Percentiles rank a stretch among this genome's conserved stretches.
Conservation (phyloP, 2,888 invertebrate species). For the Diarsia brunnea region DNA sequence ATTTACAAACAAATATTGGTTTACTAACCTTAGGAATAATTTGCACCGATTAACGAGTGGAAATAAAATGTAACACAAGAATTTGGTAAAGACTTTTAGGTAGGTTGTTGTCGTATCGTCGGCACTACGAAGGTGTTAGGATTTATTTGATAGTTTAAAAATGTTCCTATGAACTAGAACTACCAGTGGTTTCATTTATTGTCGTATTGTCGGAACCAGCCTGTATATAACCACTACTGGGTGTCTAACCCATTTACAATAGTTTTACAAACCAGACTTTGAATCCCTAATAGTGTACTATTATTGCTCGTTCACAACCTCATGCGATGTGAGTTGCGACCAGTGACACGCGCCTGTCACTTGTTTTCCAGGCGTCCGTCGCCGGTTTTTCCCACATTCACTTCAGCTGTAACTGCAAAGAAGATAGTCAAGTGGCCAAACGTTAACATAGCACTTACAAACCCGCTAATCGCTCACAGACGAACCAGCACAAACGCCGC, state of each 20-base stretch:
- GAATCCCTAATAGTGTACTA: neutral
- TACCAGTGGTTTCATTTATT: no score
- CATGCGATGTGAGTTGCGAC: neutral
- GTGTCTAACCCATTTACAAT: neutral
- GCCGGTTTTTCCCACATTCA: no score
- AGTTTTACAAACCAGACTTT: neutral
- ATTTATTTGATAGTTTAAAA: no score
- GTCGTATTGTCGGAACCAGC: no score
- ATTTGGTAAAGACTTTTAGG: no score
- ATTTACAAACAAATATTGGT: no score
- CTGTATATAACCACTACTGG: neutral
- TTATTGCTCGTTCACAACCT: neutral
- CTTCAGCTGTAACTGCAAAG: neutral
- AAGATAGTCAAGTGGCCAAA: neutral
- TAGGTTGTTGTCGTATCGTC: no score
- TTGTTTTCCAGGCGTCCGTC: neutral
- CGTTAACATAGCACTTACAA: neutral
- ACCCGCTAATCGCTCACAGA: conserved; percentile 57
- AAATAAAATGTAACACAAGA: no score
- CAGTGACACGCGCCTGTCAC: neutral
- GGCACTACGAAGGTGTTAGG: no score
- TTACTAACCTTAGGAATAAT: no score
- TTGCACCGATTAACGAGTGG: no score
- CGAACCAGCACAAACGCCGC: conserved; percentile 41
- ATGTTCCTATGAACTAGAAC: no score